Evolutionary conservation across 2,797 vertebrate genomes (phyloP), one percentile per base, ranked within the genome.

Genomic region (Epinephelus awoara): DNA sequence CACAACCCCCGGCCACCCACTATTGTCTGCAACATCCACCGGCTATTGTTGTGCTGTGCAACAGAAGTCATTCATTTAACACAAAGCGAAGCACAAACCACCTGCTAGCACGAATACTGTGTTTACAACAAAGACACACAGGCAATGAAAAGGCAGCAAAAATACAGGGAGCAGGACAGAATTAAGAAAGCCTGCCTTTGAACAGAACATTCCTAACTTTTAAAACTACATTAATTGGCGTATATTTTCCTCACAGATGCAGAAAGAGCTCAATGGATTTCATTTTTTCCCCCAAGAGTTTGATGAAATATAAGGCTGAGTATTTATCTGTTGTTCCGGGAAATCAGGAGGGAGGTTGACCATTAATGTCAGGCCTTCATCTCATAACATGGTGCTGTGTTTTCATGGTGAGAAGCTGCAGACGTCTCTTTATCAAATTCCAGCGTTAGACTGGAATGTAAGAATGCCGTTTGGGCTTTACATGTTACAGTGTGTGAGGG

Each of bases 1-100:
- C 79, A 75, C 86, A 80, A 87, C 77, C 83, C 27, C 77, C 85
- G 72, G 12, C 81, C 89, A 62, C 82, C 81, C 80, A 42, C 89
- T 82, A 93, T 94, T 93, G 91, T 94, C 77, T 75, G 52, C 75
- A 58, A 64, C 84, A 85, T 92, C 89, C 90, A 91, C 85, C 42
- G 49, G 72, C 78, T 76, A 84, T 92, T 92, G 91, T 89, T 86
- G 56, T 1, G 15, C 58, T 51, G n/a, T 27, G 80, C 80, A 69
- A 77, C 83, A 81, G 47, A 90, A 91, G 76, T 88, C 85, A 91
- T 93, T 92, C 89, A 88, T 77, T 85, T 67, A 68, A 71, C 75
- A 85, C 83, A 90, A 89, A 92, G 86, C 64, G 50, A 67, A 77
- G 66, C 59, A 83, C 79, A 82, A 91, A 79, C 67, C 88, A 90